Conservation (phyloP, 2,113 vertebrate genomes). For the Diphyllodes magnificus region DNA sequence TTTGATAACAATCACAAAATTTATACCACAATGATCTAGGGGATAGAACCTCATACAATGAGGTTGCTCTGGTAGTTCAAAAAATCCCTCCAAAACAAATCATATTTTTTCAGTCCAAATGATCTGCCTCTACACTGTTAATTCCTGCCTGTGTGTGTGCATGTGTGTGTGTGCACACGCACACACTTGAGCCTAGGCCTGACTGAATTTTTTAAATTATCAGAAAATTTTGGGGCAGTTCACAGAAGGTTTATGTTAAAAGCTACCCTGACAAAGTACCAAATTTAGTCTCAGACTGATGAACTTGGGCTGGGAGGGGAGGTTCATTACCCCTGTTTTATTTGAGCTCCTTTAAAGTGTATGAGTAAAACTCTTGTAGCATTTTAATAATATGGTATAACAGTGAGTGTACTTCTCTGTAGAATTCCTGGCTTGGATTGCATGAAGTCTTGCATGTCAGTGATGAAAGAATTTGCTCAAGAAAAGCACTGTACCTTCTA, state of each 20-base stretch:
- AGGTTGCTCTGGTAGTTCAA: background rate
- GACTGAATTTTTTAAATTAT: background rate
- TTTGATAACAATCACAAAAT: background rate
- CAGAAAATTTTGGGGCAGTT: background rate
- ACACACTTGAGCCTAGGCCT: background rate
- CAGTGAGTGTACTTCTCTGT: background rate
- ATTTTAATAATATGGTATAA: background rate
- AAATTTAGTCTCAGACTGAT: background rate
- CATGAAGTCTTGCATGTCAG: background rate
- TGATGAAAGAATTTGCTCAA: background rate
- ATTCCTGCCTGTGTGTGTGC: background rate
- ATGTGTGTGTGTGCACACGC: accelerated
- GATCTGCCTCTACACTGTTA: background rate
- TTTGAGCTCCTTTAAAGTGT: background rate
- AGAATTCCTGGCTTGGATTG: background rate
- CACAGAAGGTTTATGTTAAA: background rate
- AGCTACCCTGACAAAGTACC: background rate
- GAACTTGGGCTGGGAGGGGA: background rate
- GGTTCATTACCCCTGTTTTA: background rate
- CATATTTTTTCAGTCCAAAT: background rate
- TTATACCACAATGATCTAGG: background rate
- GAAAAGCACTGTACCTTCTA: background rate
- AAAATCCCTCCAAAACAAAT: background rate
- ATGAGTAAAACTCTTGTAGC: background rate
- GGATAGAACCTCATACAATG: background rate